A percentile compares a stretch with the other conserved stretches of the same genome.
phyloP scores from a whole-genome alignment of 2,797 vertebrate genomes.

The Acrocephalus scirpaceus region DNA sequence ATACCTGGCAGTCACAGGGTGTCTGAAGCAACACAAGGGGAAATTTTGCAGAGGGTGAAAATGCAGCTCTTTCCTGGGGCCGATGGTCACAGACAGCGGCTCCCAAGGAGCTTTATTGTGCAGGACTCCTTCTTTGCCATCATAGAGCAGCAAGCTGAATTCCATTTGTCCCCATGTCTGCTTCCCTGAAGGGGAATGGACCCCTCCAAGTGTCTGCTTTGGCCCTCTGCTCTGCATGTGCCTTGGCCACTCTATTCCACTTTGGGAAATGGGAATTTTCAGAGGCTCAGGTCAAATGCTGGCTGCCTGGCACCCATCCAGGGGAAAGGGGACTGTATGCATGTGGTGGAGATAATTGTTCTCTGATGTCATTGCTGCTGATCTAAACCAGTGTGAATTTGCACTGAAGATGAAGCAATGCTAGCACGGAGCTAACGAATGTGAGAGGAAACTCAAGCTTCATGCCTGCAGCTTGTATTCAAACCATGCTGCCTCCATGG shows the following conservation, averaged over 20 bases:
- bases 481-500: neutral
- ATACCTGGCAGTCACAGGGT: too few species aligned
- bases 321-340: neutral
- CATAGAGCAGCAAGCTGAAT: neutral
- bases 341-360: neutral
- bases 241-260: neutral
- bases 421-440: neutral
- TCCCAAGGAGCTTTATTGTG: neutral
- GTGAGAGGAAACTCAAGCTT: neutral
- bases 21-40: neutral
- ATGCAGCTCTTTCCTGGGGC: neutral
- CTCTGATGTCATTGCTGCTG: neutral
- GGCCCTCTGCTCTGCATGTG: neutral
- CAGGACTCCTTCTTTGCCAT: neutral
- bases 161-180: neutral
- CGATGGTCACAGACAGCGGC: fast-evolving
- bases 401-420: neutral
- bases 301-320: neutral
- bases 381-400: neutral
- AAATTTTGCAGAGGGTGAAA: neutral
- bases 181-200: neutral
- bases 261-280: neutral
- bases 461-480: neutral
- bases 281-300: neutral
- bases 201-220: neutral